Conservation (phyloP, 2,113 vertebrate species). For the Istiophorus platypterus region DNA sequence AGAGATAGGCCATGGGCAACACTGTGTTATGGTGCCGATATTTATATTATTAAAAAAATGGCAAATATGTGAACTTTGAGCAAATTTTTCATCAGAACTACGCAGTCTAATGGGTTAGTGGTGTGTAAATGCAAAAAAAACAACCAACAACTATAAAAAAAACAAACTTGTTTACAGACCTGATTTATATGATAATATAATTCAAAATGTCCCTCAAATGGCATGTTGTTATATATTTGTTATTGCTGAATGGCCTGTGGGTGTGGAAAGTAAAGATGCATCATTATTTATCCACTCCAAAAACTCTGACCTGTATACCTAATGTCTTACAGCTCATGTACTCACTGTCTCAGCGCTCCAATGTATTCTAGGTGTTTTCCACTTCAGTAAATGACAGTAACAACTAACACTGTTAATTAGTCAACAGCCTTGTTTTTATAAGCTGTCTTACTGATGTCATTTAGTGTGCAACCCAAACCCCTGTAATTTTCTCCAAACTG, state of each 20-base stretch:
- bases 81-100: conserved; percentile 19
- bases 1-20: conserved; percentile 43
- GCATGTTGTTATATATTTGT: conserved; percentile 15
- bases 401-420: conserved; percentile 12
- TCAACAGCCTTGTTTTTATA: conserved; percentile 1
- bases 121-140: not conserved
- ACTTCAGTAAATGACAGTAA: not conserved
- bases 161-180: not conserved
- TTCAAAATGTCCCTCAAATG: conserved; percentile 16
- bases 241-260: not conserved
- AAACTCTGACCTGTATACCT: not conserved
- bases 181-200: conserved; percentile 6
- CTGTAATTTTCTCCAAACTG: not conserved
- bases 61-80: conserved; percentile 2
- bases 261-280: not conserved
- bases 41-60: conserved; percentile 26
- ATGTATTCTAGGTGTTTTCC: too few species aligned
- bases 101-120: not conserved
- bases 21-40: conserved; percentile 17
- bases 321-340: too few species aligned
- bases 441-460: conserved; percentile 5
- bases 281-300: not conserved
- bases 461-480: not conserved
- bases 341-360: too few species aligned
- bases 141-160: too few species aligned